phyloP scores from a whole-genome alignment of 2,888 invertebrate genomes.

The Ormyrus nitidulus region DNA sequence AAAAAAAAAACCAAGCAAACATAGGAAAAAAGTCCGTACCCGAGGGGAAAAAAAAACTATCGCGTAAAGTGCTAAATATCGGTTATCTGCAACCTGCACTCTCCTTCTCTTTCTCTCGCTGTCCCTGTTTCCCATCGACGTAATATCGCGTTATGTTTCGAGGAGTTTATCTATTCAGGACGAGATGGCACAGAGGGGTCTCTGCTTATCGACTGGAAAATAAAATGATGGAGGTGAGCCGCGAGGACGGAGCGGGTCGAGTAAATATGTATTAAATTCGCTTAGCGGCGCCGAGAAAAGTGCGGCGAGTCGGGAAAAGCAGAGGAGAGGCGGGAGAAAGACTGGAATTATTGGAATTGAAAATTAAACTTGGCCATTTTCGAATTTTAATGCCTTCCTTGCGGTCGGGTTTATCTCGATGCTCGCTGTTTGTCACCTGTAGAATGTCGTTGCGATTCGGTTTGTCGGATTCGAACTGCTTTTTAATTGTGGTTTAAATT shows the following conservation, averaged over 20 bases:
- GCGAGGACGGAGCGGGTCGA: neutral
- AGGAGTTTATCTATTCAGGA: slow-evolving; percentile 22
- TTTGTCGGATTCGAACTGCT: too few relatives aligned
- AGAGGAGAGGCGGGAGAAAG: too few relatives aligned
- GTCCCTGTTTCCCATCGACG: neutral
- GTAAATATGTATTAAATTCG: neutral
- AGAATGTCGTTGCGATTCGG: too few relatives aligned
- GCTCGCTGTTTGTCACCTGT: too few relatives aligned
- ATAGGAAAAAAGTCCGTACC: too few relatives aligned
- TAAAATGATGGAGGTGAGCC: neutral
- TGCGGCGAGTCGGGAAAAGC: too few relatives aligned
- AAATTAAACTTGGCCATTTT: too few relatives aligned
- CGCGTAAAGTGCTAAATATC: slow-evolving; percentile 12
- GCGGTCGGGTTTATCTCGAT: neutral
- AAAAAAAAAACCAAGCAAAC: too few relatives aligned
- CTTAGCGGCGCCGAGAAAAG: too few relatives aligned
- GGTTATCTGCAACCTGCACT: neutral
- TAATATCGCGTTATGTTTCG: slow-evolving; percentile 20
- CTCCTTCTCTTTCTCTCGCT: too few relatives aligned
- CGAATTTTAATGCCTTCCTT: neutral
- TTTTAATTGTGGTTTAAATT: too few relatives aligned
- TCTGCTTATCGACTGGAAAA: slow-evolving; percentile 15
- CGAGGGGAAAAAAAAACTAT: neutral
- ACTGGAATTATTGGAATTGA: too few relatives aligned
- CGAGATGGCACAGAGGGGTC: neutral